phyloP scores from a whole-genome alignment of 2,113 vertebrate genomes.

The Gambusia holbrooki region DNA sequence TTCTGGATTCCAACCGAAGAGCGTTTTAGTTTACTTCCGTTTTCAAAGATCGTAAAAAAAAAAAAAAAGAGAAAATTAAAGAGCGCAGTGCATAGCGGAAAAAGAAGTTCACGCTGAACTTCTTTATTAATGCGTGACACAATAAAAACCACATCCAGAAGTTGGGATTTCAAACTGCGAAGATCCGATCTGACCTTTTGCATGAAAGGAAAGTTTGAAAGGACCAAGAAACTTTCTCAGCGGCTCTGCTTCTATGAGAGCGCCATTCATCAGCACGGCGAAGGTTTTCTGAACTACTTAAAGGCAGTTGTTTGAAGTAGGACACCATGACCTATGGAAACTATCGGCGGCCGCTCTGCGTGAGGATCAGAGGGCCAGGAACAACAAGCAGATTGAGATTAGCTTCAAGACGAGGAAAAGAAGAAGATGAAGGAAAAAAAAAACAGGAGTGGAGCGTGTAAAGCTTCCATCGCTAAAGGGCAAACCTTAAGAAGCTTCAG shows the following conservation, averaged over 20 bases:
- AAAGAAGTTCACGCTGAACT: too few relatives aligned
- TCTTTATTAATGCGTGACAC: too few relatives aligned
- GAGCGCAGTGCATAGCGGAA: too few relatives aligned
- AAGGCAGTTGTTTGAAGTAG: slow-evolving; percentile 50
- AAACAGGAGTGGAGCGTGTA: slow-evolving; percentile 17
- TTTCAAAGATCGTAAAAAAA: too few relatives aligned
- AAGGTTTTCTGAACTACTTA: slow-evolving; percentile 33
- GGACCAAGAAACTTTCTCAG: slow-evolving; percentile 20
- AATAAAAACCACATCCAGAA: too few relatives aligned
- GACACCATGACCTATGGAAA: slow-evolving; percentile 52
- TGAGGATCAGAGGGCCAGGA: slow-evolving; percentile 43
- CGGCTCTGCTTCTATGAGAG: slow-evolving; percentile 4
- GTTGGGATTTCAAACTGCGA: too few relatives aligned
- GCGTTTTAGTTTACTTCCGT: too few relatives aligned
- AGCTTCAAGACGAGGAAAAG: slow-evolving; percentile 16
- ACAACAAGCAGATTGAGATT: slow-evolving; percentile 58
- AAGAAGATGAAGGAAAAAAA: slow-evolving; percentile 24
- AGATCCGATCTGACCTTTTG: not conserved
- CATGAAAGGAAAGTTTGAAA: slow-evolving; percentile 14
- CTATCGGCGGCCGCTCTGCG: slow-evolving; percentile 18
- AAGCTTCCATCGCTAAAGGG: slow-evolving; percentile 55
- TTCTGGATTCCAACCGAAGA: too few relatives aligned
- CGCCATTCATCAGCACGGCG: slow-evolving; percentile 24
- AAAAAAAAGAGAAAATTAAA: too few relatives aligned
- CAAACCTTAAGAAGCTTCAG: slow-evolving; percentile 38